Conservation (phyloP, 2,113 vertebrate genomes). For the Numida meleagris region DNA sequence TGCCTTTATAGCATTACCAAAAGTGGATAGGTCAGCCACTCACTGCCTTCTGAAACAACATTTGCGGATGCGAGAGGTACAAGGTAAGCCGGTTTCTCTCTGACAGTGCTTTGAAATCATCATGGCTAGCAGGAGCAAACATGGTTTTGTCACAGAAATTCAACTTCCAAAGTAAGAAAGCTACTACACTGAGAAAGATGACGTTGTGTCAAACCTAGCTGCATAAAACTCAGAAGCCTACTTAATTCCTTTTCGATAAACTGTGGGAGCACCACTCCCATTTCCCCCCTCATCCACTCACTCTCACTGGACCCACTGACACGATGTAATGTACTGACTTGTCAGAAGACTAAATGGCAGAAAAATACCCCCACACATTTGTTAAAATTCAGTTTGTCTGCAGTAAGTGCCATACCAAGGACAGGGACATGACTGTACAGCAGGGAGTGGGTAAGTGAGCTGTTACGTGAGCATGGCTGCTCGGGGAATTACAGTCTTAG, state of each 20-base stretch:
- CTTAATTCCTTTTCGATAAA: not conserved
- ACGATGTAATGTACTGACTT: not conserved
- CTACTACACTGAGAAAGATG: not conserved
- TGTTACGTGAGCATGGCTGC: not conserved
- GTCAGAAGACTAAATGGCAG: not conserved
- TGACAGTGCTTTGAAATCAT: not conserved
- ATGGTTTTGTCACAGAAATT: not conserved
- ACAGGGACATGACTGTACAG: not conserved
- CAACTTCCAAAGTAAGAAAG: not conserved
- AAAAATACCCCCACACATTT: not conserved
- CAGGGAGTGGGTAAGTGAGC: not conserved
- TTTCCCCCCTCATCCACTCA: not conserved
- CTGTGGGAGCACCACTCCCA: not conserved
- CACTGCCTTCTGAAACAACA: not conserved
- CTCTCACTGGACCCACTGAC: not conserved
- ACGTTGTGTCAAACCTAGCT: not conserved
- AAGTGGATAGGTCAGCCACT: not conserved
- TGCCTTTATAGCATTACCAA: not conserved
- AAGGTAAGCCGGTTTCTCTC: not conserved
- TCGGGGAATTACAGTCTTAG: not conserved
- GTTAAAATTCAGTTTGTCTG: not conserved
- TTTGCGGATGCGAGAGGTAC: not conserved
- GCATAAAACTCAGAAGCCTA: fast-evolving
- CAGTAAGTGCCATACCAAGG: not conserved
- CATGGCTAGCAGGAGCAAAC: fast-evolving